A percentile compares a stretch with the other conserved stretches of the same genome.
phyloP scores from a whole-genome alignment of 1,140 invertebrate genomes.

The Platyscapa corneri region DNA sequence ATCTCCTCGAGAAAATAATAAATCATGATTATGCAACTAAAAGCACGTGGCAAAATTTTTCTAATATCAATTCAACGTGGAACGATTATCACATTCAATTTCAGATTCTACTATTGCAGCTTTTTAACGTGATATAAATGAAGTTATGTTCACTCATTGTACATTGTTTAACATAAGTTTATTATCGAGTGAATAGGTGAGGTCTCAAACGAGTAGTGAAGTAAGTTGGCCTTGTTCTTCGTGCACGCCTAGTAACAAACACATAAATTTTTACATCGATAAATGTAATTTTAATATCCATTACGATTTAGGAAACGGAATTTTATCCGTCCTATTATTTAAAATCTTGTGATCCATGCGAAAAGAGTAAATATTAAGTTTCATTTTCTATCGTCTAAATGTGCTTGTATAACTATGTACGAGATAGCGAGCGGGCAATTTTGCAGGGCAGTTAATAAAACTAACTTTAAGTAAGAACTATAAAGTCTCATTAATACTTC shows the following conservation, averaged over 20 bases:
- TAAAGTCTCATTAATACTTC: conserved; percentile 49
- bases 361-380: not conserved
- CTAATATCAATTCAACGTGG: not conserved
- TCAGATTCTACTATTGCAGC: not conserved
- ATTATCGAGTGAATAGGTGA: not conserved
- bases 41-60: no score
- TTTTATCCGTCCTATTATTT: not conserved
- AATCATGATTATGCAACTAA: no score
- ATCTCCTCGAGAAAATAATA: not conserved
- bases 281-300: not conserved
- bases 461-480: conserved; percentile 41
- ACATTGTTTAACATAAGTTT: not conserved
- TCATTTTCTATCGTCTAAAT: not conserved
- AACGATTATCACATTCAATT: not conserved
- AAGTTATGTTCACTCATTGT: not conserved
- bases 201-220: not conserved
- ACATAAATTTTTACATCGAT: not conserved
- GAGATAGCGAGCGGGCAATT: conserved; percentile 35
- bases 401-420: not conserved
- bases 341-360: not conserved
- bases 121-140: not conserved
- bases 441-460: conserved; percentile 41
- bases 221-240: not conserved
- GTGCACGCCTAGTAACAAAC: not conserved
- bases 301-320: not conserved